Base-by-base conservation (phyloP, 2,797 vertebrate genomes). In the Cossypha niveicapilla region DNA sequence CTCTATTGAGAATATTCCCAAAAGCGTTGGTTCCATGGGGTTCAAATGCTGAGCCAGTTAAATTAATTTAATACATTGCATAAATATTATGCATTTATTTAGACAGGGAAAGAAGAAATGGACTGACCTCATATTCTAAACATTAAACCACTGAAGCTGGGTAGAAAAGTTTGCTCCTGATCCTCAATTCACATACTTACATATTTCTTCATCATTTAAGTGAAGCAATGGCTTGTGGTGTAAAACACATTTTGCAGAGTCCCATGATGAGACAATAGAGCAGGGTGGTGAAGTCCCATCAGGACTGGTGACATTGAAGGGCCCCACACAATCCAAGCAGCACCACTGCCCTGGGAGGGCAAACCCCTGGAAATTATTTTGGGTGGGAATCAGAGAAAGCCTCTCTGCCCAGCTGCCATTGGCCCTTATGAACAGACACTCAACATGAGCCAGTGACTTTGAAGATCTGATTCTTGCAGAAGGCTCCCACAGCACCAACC, bases 11-110 rank as follows among this genome's bases (percentile, higher is more conserved):
- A 79, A 30, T 14, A 21, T 41, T 58, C n/a, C 70, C 13, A 34
- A 28, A 73, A 62, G 2, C 0, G 0, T 44, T 63, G 4, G 1
- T 45, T 83, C 21, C 41, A 53, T 6, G 41, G 11, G 5, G 15
- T 65, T 54, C 34, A 91, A 92, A 11, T 65, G 11, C 10, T 34
- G 28, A 57, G 34, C 6, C 5, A 57, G 17, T 14, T 48, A 45
- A 23, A 45, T 23, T 45, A 18, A 21, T 57, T 57, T 45, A 28
- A 41, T 53, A n/a, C 2, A 4, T 13, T 32, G 2, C 30, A n/a
- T 22, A 68, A 68, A 76, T 61, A 72, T 42, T 35, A 56, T 35
- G 22, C 18, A 56, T 6, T 57, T 35, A 37, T 25, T 45, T 53
- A 81, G 22, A 30, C 5, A 24, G 24, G 7, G 32, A 86, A 91